Evolutionary conservation across 2,888 invertebrate species (phyloP), one percentile per base, ranked within the genome.

Genomic region (Dynastes hyllus): DNA sequence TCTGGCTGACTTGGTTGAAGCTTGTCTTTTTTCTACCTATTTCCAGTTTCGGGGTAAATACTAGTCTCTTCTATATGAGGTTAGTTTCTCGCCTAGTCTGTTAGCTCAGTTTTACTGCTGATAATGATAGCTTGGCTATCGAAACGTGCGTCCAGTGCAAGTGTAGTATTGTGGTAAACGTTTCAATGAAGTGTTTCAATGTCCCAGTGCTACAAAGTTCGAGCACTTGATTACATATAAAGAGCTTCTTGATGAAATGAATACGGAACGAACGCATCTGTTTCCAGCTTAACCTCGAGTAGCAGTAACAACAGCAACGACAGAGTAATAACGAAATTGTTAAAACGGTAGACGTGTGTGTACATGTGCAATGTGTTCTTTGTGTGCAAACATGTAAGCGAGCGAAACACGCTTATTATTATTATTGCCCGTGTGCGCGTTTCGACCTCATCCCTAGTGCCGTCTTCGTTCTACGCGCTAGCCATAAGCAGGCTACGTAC

Each of bases 321-420:
- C 45, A 2, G 45, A 32, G 79, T 80, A 79, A 81, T 80, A 82
- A 81, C 77, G 77, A 78, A 80, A 81, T 80, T 79, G 80, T 81
- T 81, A 80, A 80, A 80, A 79, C 76, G 78, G 77, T 71, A 77
- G 79, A 80, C 79, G 77, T 81, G 77, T 80, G 80, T 76, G 75
- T 78, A 70, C n/a, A 53, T 55, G 58, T 40, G 22, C 58, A 11
- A 55, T 73, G 73, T 73, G 45, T 73, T 58, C 40, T 58, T 45
- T 73, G 61, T 58, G 51, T 22, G 37, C 58, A 58, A 22, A 53
- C 58, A 32, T 73, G 58, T 58, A 70, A 69, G 50, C 50, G 37
- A 78, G 78, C 73, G 76, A 76, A 79, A 75, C 70, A 75, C 70
- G 65, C 55, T 73, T 70, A 71, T 79, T 67, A 66, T 45, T 51